A percentile compares a stretch with the other conserved stretches of the same genome.
These are phyloP conservation scores for Calliopum simillimum DNA, from an alignment of 2,888 invertebrate species.

Conservation along the genomic window DNA sequence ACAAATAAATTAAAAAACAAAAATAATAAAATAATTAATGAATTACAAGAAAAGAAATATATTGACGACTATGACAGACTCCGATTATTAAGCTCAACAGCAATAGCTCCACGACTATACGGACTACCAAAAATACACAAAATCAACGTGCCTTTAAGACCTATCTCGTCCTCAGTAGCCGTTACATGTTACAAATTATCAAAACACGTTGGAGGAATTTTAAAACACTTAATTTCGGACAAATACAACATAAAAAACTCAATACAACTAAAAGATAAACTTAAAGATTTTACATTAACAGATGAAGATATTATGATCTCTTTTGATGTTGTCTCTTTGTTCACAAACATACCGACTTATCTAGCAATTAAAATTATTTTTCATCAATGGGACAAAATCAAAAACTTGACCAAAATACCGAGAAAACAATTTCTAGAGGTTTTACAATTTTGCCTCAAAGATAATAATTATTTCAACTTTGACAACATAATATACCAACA, in stretches of 20 bases:
- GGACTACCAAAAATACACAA: conserved; percentile 34
- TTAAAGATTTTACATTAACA: no score
- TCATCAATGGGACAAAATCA: background rate
- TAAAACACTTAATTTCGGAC: no score
- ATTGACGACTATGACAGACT: background rate
- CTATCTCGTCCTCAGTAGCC: conserved; percentile 20
- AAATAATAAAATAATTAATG: background rate
- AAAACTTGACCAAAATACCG: background rate
- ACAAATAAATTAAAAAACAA: background rate
- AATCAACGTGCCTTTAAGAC: background rate
- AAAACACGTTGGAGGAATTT: no score
- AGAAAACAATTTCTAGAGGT: no score
- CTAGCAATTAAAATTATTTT: conserved; percentile 12
- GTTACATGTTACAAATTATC: conserved; percentile 22
- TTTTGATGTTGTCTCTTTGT: conserved; percentile 21
- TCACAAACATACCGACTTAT: conserved; percentile 24
- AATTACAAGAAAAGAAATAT: background rate
- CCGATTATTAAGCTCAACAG: no score
- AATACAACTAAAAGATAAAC: no score
- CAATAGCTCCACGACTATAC: conserved; percentile 18
- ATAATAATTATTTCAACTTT: no score
- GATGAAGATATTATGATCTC: conserved; percentile 25
- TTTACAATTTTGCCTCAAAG: no score
- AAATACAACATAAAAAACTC: no score
- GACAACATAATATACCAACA: no score